Evolutionary conservation across 2,797 vertebrate genomes (phyloP), one percentile per base, ranked within the genome.

Genomic region (Trematomus bernacchii): DNA sequence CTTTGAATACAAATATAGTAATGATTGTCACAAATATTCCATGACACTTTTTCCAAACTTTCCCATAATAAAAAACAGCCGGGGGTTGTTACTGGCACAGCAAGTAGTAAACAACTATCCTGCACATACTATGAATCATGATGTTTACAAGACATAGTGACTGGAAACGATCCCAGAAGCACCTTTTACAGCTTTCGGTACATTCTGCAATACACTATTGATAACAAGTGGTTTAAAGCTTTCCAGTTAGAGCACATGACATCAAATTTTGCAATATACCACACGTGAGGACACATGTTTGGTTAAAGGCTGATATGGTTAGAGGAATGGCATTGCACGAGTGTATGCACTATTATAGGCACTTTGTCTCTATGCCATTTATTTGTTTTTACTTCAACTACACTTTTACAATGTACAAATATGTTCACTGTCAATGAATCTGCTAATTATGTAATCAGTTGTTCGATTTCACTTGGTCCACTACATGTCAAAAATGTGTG

Each of bases 61-160:
- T 61, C 21, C 40, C 48, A 21, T 12, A 13, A 27, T 54, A 6
- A 51, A 66, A 67, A 71, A 2, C 27, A 42, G 5, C 1, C 2
- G 0, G 0, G 1, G 19, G 18, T 3, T 15, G 13, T 66, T 19
- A 50, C 37, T 9, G 37, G 18, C 70, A 63, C 12, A 16, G 14
- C 0, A 4, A 37, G 0, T 18, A 43, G 42, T 10, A 4, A 3
- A 46, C 15, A 27, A 30, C 51, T 54, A 42, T 13, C 10, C 18
- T 23, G 15, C 4, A 21, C 16, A 30, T 14, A 27, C 30, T 14
- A 6, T 76, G 73, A 82, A 50, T 54, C 71, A 76, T 15, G 9
- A 37, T 52, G 50, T 76, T 67, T 61, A 48, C 33, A 10, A 6
- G 11, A 47, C 37, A 54, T 21, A 61, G 15, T 72, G 14, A 18